Percentiles rank a stretch among this genome's conserved stretches.
These are phyloP conservation scores for Crepidodera aurea DNA, from an alignment of 2,888 invertebrate species.

Conservation along the genomic window DNA sequence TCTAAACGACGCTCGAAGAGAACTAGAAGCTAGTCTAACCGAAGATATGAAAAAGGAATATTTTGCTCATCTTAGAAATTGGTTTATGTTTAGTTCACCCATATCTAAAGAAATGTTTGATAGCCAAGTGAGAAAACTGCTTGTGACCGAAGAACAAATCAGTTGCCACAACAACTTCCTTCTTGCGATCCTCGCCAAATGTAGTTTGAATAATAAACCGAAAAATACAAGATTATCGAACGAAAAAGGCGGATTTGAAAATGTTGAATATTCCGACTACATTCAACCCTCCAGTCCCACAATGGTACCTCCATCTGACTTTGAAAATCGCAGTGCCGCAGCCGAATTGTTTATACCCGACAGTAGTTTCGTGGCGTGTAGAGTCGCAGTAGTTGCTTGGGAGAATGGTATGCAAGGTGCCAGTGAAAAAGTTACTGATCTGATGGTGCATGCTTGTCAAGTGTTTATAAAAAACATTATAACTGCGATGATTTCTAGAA, in stretches of 20 bases:
- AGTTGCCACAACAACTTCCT: constrained; percentile 87
- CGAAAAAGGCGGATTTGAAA: constrained; percentile 66
- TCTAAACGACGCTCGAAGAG: constrained; percentile 68
- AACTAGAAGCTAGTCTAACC: constrained; percentile 70
- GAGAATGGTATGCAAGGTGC: constrained; percentile 86
- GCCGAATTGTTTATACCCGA: constrained; percentile 87
- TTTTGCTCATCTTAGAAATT: constrained; percentile 76
- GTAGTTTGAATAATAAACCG: constrained; percentile 61
- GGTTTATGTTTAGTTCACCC: constrained; percentile 72
- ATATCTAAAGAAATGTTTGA: constrained; percentile 87
- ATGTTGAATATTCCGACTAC: constrained; percentile 67
- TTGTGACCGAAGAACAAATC: constrained; percentile 74
- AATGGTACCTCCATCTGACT: constrained; percentile 50
- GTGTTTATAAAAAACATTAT: constrained; percentile 84
- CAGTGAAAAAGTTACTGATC: constrained; percentile 82
- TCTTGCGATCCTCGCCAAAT: constrained; percentile 68
- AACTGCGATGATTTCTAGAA: constrained; percentile 77
- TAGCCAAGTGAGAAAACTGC: constrained; percentile 75
- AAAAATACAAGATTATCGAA: constrained; percentile 28
- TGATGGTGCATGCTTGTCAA: constrained; percentile 83
- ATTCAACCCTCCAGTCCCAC: constrained; percentile 67
- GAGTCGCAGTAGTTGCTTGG: constrained; percentile 88
- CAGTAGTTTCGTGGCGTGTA: constrained; percentile 80
- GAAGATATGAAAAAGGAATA: constrained; percentile 75
- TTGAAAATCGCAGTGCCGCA: constrained; percentile 67